A percentile compares a stretch with the other conserved stretches of the same genome.
phyloP scores from a whole-genome alignment of 2,888 invertebrate genomes.

The Frankliniella intonsa region DNA sequence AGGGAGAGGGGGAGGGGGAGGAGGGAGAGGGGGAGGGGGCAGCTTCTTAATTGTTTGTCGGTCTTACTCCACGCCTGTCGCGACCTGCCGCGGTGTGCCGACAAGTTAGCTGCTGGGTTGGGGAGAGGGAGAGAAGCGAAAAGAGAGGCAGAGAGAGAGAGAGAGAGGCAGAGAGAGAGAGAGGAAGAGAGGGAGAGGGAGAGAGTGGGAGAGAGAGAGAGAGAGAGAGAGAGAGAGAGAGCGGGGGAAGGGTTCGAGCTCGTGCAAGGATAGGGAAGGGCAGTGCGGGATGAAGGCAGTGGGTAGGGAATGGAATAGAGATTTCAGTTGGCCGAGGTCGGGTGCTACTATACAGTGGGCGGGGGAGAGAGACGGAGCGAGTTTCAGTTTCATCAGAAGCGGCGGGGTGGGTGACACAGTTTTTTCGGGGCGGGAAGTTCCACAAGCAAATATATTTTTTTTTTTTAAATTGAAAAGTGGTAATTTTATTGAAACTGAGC shows the following conservation, averaged over 20 bases:
- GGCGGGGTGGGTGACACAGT: neutral
- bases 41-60: slow-evolving; percentile 23
- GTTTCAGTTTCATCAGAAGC: neutral
- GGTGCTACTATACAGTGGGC: neutral
- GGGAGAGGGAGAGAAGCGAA: neutral
- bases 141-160: neutral
- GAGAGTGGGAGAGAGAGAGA: neutral
- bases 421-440: too few relatives aligned
- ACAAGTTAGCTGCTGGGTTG: neutral
- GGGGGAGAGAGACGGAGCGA: neutral
- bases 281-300: neutral
- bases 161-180: neutral
- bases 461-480: too few relatives aligned
- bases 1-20: neutral
- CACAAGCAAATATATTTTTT: too few relatives aligned
- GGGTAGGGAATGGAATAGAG: too few relatives aligned
- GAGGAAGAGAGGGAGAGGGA: neutral
- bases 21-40: neutral
- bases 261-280: neutral
- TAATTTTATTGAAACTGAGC: too few relatives aligned
- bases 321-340: too few relatives aligned
- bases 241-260: neutral
- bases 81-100: slow-evolving; percentile 3
- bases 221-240: neutral
- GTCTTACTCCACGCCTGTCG: slow-evolving; percentile 21